phyloP scores from a whole-genome alignment of 2,797 vertebrate genomes.

The Xenops minutus region DNA sequence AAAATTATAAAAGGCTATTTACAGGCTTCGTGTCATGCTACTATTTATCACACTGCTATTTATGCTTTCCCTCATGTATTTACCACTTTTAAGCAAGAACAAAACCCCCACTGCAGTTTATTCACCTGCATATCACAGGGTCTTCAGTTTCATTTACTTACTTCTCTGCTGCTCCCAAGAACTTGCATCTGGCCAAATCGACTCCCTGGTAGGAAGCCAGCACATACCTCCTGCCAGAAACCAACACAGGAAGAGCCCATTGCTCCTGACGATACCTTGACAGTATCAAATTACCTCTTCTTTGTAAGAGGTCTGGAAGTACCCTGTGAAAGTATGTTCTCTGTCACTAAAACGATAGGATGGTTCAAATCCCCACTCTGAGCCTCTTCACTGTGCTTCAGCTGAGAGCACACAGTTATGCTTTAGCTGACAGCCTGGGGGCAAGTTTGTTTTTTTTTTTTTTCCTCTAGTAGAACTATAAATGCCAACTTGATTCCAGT shows the following conservation, averaged over 20 bases:
- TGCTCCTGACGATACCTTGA: fast-evolving
- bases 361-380: fast-evolving
- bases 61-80: not conserved
- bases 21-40: not conserved
- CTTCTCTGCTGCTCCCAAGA: not conserved
- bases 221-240: not conserved
- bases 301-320: not conserved
- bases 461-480: not conserved
- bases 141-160: not conserved
- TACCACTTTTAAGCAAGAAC: not conserved
- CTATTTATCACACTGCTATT: not conserved
- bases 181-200: not conserved
- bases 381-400: not conserved
- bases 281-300: not conserved
- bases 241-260: fast-evolving
- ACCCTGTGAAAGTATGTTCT: not conserved
- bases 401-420: not conserved
- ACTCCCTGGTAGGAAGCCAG: not conserved
- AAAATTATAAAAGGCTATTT: conserved; percentile 3
- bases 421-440: not conserved
- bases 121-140: not conserved
- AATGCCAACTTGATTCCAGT: not conserved
- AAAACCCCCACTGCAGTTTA: not conserved
- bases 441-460: not conserved
- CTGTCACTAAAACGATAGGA: not conserved